A percentile compares a stretch with the other conserved stretches of the same genome.
Evolutionary conservation across 2,797 vertebrate species (phyloP).

Genomic region (Glyptemys insculpta): DNA sequence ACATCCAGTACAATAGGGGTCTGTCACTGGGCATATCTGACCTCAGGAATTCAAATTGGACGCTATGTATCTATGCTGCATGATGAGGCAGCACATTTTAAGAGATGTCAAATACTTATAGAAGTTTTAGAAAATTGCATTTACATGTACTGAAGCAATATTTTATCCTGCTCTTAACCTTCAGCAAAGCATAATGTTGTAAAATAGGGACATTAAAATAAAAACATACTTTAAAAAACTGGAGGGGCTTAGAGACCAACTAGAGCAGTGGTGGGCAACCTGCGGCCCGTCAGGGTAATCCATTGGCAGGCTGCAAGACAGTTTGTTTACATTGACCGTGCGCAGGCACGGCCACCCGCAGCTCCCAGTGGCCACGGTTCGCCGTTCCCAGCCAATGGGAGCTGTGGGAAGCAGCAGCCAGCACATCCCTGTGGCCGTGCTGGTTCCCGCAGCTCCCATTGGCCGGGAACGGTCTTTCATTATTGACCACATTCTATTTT

Average conservation of each 20-base stretch:
- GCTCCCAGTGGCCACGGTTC: no score
- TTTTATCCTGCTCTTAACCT: constrained; percentile 5
- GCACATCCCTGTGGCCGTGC: no score
- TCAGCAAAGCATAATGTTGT: neutral
- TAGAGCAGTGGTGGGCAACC: no score
- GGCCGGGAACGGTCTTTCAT: no score
- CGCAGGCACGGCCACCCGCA: no score
- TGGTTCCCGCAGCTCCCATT: no score
- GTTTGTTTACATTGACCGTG: no score
- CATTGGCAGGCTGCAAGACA: no score
- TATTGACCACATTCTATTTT: no score
- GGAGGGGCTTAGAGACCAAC: rapidly evolving
- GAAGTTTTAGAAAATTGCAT: neutral
- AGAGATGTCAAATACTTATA: neutral
- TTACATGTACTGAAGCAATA: neutral
- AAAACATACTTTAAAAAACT: neutral
- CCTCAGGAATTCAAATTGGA: neutral
- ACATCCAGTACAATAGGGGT: neutral
- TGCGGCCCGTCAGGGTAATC: no score
- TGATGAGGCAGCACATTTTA: neutral
- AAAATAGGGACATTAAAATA: neutral
- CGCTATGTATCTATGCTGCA: neutral
- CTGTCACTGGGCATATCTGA: neutral
- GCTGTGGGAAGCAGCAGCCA: no score
- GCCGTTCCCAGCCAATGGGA: no score